Evolutionary conservation across 2,113 vertebrate species (phyloP), one percentile per base, ranked within the genome.

Genomic region (Casuarius casuarius): DNA sequence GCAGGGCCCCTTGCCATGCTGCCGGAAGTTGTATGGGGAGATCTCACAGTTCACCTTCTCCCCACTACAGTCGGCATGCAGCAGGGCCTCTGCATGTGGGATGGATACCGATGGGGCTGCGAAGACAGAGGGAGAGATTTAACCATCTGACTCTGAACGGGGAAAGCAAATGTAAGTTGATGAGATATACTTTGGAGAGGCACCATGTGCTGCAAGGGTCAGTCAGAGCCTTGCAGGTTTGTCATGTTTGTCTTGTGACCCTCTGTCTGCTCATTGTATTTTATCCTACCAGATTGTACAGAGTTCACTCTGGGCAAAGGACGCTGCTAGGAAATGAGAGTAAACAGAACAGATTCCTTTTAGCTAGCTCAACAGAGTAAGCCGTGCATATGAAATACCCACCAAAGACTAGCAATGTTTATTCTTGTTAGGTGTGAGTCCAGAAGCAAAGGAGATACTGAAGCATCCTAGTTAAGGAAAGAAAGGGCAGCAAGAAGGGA

Each of bases 31-130:
- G 85, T 97, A 98, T 5, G 10, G 97, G 70, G 98, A 98, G 48
- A 99, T 97, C 92, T 99, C 98, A 33, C 99, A 99, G 87, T 82
- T 94, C 91, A 99, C 96, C 80, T 98, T 97, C 96, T 97, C 96
- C 19, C 98, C 98, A 2, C 97, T 97, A 92, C 98, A 99, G 89
- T 99, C 98, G 0, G 98, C 97, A 0, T 98, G 98, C 71, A 99
- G 98, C 91, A 99, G 73, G 86, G 96, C 91, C 7, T 98, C 96
- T 1, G 96, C 92, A 0, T 98, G 94, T 17, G 98, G 98, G 66
- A 98, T 98, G 73, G 70, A 84, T 9, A 97, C 92, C 3, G 95
- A 96, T 33, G 95, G 92, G 11, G 73, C 98, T 98, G 95, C 44
- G 16, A 61, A 51, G 35, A 33, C 26, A 77, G 49, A 59, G 25